These are phyloP conservation scores for Tetanocera ferruginea DNA, from an alignment of 2,888 invertebrate genomes.

Conservation along the genomic window DNA sequence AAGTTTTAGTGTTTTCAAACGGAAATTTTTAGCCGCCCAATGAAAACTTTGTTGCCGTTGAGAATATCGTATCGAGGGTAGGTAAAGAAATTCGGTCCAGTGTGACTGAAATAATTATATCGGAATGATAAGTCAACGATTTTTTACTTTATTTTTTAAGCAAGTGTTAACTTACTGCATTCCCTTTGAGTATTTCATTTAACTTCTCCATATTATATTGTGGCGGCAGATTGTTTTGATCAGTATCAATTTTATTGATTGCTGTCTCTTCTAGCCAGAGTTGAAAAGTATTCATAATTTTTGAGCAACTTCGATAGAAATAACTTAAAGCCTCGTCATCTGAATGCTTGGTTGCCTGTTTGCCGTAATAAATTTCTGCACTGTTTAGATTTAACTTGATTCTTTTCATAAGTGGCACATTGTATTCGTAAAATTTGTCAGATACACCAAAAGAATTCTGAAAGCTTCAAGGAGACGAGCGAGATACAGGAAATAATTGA, in stretches of 20 bases:
- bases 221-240: constrained; percentile 74
- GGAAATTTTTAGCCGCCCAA: constrained; percentile 73
- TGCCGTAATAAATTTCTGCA: constrained; percentile 73
- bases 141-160: not conserved
- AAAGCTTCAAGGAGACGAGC: constrained; percentile 47
- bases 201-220: constrained; percentile 80
- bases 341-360: constrained; percentile 69
- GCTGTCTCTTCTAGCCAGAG: constrained; percentile 86
- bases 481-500: not conserved
- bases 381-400: constrained; percentile 79
- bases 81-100: constrained; percentile 79
- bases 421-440: constrained; percentile 81
- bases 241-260: constrained; percentile 73
- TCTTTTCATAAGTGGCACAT: constrained; percentile 78
- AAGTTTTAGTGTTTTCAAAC: constrained; percentile 58
- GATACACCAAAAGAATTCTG: constrained; percentile 74
- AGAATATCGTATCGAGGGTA: constrained; percentile 72
- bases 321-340: constrained; percentile 63
- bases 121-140: not conserved
- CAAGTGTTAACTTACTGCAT: constrained; percentile 68
- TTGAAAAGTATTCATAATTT: constrained; percentile 75
- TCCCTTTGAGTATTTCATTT: constrained; percentile 74
- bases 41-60: constrained; percentile 72
- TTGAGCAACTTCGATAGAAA: constrained; percentile 67
- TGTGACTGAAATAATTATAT: constrained; percentile 68